Conservation (phyloP, 2,113 vertebrate species). For the Hydropotes inermis region DNA sequence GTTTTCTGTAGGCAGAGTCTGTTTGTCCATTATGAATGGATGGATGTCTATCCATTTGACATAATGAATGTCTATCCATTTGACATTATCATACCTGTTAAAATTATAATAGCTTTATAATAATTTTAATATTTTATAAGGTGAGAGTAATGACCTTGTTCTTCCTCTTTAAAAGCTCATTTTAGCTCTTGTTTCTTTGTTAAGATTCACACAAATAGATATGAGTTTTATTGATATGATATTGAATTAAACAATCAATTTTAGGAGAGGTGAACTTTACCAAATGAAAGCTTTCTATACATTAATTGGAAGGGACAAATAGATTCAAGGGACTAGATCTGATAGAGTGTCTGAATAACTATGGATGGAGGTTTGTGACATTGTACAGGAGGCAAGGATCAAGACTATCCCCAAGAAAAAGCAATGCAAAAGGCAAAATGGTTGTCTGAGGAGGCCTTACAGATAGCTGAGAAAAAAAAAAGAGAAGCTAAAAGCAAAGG, state of each 20-base stretch:
- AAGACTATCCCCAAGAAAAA: background rate
- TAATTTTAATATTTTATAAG: background rate
- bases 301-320: background rate
- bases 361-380: background rate
- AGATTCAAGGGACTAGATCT: background rate
- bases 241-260: background rate
- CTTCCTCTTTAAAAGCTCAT: background rate
- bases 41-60: accelerated
- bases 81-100: background rate
- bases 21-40: background rate
- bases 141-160: background rate
- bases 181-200: background rate
- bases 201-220: background rate
- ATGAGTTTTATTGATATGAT: background rate
- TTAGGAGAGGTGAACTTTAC: background rate
- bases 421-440: background rate
- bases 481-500: background rate
- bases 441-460: background rate
- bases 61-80: accelerated
- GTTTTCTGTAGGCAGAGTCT: background rate
- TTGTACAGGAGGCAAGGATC: background rate
- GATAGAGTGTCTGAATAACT: background rate
- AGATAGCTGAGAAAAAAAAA: background rate
- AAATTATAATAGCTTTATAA: background rate
- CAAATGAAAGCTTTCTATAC: background rate